Evolutionary conservation across 2,888 invertebrate genomes (phyloP), one percentile per base, ranked within the genome.

Genomic region (Deladenus siricidicola): DNA sequence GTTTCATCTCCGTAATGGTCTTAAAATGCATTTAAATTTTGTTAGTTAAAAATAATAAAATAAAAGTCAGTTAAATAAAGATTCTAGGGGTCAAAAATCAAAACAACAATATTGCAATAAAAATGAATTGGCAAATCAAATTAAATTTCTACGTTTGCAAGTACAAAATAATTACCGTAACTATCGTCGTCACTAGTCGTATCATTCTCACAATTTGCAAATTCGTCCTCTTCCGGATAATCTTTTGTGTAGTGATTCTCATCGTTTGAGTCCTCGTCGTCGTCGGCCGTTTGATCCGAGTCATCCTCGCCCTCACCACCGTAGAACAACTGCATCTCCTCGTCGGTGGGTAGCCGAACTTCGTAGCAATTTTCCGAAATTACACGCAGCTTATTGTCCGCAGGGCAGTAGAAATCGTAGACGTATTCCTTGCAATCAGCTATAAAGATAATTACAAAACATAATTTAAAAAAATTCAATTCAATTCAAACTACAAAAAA

Each of bases 211-310:
- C 73, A 73, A 57, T 78, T 77, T 29, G 21, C 34, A 8, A 43
- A 48, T n/a, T 64, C 56, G 21, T 75, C 75, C 58, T 77, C 77
- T 58, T 78, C 78, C 4, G 78, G 78, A 63, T 78, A 78, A 29
- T 78, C 78, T 58, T 78, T 78, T 23, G 70, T 58, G 71, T 71
- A 75, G 52, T 75, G 70, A 58, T 70, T 68, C 59, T 78, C 78
- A 57, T 67, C 78, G 56, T 78, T 78, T 17, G 76, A 78, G 62
- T 77, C 77, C 28, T 70, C 70, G 24, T 71, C 71, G 55, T 75
- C 76, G 54, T 72, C 65, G 26, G 64, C 66, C 24, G 59, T 66
- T 30, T 70, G 71, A 28, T 59, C 66, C 21, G 63, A 62, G 1
- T 58, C 63, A 29, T 62, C 52, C 19, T 63, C 60, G 55, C 69